phyloP scores from a whole-genome alignment of 2,113 vertebrate genomes.

The Triplophysa rosa region DNA sequence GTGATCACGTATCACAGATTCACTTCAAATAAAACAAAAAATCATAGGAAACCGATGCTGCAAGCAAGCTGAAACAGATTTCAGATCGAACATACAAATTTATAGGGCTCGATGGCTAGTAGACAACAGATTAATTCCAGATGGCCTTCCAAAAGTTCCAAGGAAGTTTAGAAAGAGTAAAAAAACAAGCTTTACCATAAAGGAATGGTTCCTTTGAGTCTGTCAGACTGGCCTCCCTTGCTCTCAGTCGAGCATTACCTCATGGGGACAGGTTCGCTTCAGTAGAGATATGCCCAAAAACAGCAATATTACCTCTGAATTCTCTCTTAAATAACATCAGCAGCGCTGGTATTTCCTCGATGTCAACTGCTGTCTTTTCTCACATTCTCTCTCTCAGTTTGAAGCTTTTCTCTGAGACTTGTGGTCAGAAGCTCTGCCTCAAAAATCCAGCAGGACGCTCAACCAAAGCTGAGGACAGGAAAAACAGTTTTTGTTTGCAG shows the following conservation, averaged over 20 bases:
- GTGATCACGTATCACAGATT: constrained; percentile 22
- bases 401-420: constrained; percentile 47
- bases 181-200: constrained; percentile 16
- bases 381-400: constrained; percentile 24
- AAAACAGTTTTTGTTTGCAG: constrained; percentile 56
- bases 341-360: constrained; percentile 58
- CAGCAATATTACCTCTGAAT: constrained; percentile 52
- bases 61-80: constrained; percentile 52
- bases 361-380: constrained; percentile 19
- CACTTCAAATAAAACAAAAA: constrained; percentile 39
- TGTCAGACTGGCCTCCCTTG: constrained; percentile 35
- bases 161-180: constrained; percentile 14
- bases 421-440: constrained; percentile 55
- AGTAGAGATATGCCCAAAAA: constrained; percentile 53
- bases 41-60: constrained; percentile 32
- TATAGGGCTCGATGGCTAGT: constrained; percentile 52
- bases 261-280: constrained; percentile 27
- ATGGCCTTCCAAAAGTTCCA: constrained; percentile 46
- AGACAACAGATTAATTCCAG: constrained; percentile 57
- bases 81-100: constrained; percentile 56
- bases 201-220: constrained; percentile 33
- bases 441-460: constrained; percentile 52
- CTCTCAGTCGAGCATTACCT: constrained; percentile 41
- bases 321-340: constrained; percentile 55
- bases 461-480: constrained; percentile 46